Evolutionary conservation across 2,797 vertebrate genomes (phyloP).

Genomic region (Leuciscus waleckii): DNA sequence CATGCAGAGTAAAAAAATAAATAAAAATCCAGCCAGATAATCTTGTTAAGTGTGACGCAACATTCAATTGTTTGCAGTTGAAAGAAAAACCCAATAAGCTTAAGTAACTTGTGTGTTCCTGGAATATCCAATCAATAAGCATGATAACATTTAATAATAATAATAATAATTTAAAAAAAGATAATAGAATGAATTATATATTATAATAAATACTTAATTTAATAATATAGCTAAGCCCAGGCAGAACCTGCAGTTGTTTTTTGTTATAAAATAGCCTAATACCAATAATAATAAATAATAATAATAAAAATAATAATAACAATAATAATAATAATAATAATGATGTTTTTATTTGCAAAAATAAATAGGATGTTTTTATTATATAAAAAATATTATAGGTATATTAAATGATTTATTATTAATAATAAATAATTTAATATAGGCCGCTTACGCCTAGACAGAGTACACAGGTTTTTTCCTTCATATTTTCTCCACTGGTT

Average conservation of each 20-base stretch:
- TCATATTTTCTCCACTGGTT: background rate
- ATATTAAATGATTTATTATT: too few species aligned
- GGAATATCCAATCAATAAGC: background rate
- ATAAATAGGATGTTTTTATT: background rate
- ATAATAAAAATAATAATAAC: background rate
- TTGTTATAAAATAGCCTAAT: background rate
- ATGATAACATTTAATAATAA: background rate
- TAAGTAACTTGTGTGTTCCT: background rate
- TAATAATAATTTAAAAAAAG: background rate
- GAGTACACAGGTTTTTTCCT: background rate
- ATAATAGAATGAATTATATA: background rate
- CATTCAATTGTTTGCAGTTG: background rate
- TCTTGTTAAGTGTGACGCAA: background rate
- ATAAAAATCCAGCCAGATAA: background rate
- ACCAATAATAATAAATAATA: background rate
- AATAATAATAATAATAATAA: background rate
- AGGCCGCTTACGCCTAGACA: background rate
- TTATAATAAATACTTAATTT: background rate
- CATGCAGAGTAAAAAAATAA: too few species aligned
- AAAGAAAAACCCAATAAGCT: too few species aligned
- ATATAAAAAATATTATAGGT: too few species aligned
- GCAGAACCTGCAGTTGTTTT: background rate
- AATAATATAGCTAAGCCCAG: background rate
- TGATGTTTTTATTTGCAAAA: background rate
- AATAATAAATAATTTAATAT: background rate